These are phyloP conservation scores for Engystomops pustulosus DNA, from an alignment of 2,113 vertebrate species.

Conservation along the genomic window DNA sequence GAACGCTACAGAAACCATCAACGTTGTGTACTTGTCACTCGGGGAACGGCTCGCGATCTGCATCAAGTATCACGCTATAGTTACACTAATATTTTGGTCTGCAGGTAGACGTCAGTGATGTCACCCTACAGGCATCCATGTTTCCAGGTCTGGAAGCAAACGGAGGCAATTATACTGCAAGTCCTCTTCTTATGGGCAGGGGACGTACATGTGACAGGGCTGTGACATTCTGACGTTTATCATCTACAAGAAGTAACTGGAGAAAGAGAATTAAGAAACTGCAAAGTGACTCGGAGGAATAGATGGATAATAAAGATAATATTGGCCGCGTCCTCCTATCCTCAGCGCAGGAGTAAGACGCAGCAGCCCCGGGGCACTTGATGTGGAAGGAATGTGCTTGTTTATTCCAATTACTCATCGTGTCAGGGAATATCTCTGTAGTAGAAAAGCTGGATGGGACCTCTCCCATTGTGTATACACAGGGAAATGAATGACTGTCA, in stretches of 20 bases:
- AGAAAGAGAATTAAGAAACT: slow-evolving; percentile 3
- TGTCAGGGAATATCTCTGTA: slow-evolving; percentile 37
- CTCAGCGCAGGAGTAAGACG: neutral
- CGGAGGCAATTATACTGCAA: neutral
- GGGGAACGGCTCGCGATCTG: neutral
- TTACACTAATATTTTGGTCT: neutral
- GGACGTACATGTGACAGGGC: no score
- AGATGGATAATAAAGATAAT: slow-evolving; percentile 42
- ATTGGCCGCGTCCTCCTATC: slow-evolving; percentile 14
- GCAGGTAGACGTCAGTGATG: slow-evolving; percentile 25
- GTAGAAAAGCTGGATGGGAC: neutral
- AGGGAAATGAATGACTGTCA: slow-evolving; percentile 10
- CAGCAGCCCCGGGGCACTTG: slow-evolving; percentile 19
- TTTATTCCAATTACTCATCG: slow-evolving; percentile 42
- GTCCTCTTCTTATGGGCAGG: neutral
- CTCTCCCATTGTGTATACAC: slow-evolving; percentile 23
- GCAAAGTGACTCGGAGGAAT: slow-evolving; percentile 33
- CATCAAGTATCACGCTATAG: no score
- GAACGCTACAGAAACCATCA: neutral
- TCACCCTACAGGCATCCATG: slow-evolving; percentile 8
- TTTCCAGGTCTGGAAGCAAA: slow-evolving; percentile 30
- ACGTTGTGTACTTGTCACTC: neutral
- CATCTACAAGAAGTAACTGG: neutral
- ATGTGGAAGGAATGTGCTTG: slow-evolving; percentile 48
- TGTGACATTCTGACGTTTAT: neutral